These are phyloP conservation scores for Drosophila leontia DNA, from an alignment of 1,140 invertebrate species.

Conservation along the genomic window DNA sequence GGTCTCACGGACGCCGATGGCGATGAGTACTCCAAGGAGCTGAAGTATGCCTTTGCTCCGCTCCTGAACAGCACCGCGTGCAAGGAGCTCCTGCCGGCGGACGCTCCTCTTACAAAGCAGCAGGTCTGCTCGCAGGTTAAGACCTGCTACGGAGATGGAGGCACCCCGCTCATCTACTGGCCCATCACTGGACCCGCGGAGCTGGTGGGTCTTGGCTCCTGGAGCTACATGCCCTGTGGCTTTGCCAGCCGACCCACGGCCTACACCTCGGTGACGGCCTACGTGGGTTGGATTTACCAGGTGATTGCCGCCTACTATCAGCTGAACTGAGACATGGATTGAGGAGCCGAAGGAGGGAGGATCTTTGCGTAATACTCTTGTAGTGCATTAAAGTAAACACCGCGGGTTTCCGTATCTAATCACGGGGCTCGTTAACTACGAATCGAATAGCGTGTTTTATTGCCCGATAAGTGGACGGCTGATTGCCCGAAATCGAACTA, in stretches of 20 bases:
- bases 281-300: constrained; percentile 88
- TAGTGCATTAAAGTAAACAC: constrained; percentile 41
- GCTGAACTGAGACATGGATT: constrained; percentile 38
- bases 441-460: constrained; percentile 45
- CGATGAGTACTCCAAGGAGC: constrained; percentile 74
- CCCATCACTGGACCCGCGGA: constrained; percentile 60
- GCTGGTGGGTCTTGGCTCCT: constrained; percentile 90
- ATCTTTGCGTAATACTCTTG: constrained; percentile 63
- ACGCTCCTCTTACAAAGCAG: constrained; percentile 61
- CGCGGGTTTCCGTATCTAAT: constrained; percentile 43
- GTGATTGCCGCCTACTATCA: constrained; percentile 76
- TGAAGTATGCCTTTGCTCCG: constrained; percentile 75
- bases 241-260: constrained; percentile 88
- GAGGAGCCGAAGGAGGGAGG: not conserved
- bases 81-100: constrained; percentile 54
- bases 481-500: constrained; percentile 41
- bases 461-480: constrained; percentile 47
- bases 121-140: constrained; percentile 87
- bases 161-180: constrained; percentile 87
- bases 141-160: constrained; percentile 89
- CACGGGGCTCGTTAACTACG: constrained; percentile 22
- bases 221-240: constrained; percentile 91
- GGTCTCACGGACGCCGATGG: constrained; percentile 81
- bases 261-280: constrained; percentile 88
- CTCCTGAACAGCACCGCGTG: constrained; percentile 57